Evolutionary conservation across 2,888 invertebrate species (phyloP), one percentile per base, ranked within the genome.

Genomic region (Scotopteryx bipunctaria): DNA sequence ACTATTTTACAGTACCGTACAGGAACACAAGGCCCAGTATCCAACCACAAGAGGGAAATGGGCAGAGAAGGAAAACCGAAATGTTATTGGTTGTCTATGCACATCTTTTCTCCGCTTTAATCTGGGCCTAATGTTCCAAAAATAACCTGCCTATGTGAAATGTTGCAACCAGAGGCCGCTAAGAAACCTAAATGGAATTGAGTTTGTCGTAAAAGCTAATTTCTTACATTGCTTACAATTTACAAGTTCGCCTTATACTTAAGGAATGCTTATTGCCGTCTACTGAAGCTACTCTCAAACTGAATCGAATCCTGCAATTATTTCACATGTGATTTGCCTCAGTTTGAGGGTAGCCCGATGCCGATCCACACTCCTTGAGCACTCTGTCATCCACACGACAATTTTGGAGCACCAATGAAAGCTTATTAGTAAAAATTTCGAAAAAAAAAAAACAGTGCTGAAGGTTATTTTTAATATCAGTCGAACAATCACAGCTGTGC

Each of bases 361-460:
- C 64, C 68, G 64, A 62, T 46, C 65, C 64, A 70, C 79, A 79
- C 76, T 50, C 62, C 69, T n/a, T 66, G 66, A 69, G 14, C 72
- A 86, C 86, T 86, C 86, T 83, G 83, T 83, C 75, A 14, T 14
- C 76, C 75, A 71, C 69, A 64, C 72, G 64, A 50, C 23, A 78
- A 77, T 78, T 80, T 78, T 64, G 77, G 76, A 87, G 84, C 87
- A 86, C 85, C 87, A 76, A 74, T 81, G 76, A 81, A 86, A 83
- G 86, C 84, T 76, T 76, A 70, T 67, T 67, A 67, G 71, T 66
- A 63, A 68, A 71, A 63, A 58, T 65, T 73, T 72, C 59, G 64
- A 70, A 72, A 74, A 71, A 59, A 59, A 29, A 63, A 70, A 72
- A 74, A 71, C 58, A 59, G 23, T 43, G 8, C 57, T 63, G 14